These are phyloP conservation scores for Microtus oregoni DNA, from an alignment of 2,113 vertebrate species.

Conservation along the genomic window DNA sequence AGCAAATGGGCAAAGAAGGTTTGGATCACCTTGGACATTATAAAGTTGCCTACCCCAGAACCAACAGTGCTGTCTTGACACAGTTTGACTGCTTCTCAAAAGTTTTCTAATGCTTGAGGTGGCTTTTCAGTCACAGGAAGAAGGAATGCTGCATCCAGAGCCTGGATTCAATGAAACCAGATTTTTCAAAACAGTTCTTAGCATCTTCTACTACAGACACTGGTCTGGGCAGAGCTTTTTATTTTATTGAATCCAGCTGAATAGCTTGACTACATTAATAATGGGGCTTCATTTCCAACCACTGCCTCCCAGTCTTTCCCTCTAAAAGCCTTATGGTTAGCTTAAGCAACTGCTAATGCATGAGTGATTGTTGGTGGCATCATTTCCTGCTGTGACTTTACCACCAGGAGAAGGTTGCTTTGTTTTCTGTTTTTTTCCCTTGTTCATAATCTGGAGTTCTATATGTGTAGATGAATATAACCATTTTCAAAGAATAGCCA, in stretches of 20 bases:
- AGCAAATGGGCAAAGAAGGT: neutral
- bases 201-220: constrained; percentile 82
- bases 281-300: constrained; percentile 82
- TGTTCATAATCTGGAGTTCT: constrained; percentile 64
- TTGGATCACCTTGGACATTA: neutral
- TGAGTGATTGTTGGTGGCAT: constrained; percentile 83
- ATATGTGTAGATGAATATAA: neutral
- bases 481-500: neutral
- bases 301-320: constrained; percentile 76
- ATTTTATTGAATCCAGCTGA: constrained; percentile 89
- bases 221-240: constrained; percentile 81
- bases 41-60: neutral
- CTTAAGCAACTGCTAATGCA: constrained; percentile 86
- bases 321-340: constrained; percentile 82
- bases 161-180: constrained; percentile 87
- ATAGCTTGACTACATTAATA: constrained; percentile 85
- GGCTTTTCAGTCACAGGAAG: constrained; percentile 72
- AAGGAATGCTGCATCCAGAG: constrained; percentile 83
- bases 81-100: neutral
- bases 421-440: neutral
- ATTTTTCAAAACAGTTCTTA: constrained; percentile 79
- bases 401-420: constrained; percentile 82
- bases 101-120: constrained; percentile 12
- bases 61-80: neutral
- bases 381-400: constrained; percentile 83